Percentiles rank a stretch among this genome's conserved stretches.
phyloP scores from a whole-genome alignment of 2,888 invertebrate genomes.

The Idaea biselata region DNA sequence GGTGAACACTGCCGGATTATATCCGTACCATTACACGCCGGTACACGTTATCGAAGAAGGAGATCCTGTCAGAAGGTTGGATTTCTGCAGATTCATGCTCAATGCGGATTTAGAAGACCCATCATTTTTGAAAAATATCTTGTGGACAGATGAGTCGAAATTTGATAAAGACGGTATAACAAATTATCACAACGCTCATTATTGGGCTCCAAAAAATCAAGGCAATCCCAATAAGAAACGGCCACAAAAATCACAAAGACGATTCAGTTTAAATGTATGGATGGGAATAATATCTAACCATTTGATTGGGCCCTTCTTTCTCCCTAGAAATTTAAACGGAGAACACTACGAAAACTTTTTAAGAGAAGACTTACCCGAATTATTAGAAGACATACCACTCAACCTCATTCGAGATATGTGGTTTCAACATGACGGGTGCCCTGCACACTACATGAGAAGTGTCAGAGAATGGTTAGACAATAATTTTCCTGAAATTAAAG shows the following conservation, averaged over 20 bases:
- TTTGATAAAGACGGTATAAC: conserved; percentile 34
- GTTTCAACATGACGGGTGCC: conserved; percentile 27
- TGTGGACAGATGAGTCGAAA: conserved; percentile 34
- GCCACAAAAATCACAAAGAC: conserved; percentile 19
- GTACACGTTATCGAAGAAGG: conserved; percentile 31
- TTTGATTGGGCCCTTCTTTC: conserved; percentile 13
- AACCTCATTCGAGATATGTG: conserved; percentile 21
- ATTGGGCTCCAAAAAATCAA: conserved; percentile 9
- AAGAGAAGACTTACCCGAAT: conserved; percentile 19
- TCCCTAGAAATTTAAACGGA: conserved; percentile 10
- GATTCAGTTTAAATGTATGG: background rate
- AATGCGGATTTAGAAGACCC: conserved; percentile 4
- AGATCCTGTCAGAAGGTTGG: conserved; percentile 28
- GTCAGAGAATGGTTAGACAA: conserved; percentile 19
- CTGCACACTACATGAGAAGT: conserved; percentile 22
- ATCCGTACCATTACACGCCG: conserved; percentile 30
- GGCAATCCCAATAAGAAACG: conserved; percentile 33
- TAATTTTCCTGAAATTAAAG: too few species aligned
- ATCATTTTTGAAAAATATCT: conserved; percentile 21
- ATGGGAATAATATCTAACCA: conserved; percentile 12
- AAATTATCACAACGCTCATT: conserved; percentile 27
- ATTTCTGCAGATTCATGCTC: conserved; percentile 32
- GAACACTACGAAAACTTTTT: conserved; percentile 14
- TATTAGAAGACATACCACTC: conserved; percentile 22
- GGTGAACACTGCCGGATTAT: conserved; percentile 19